phyloP scores from a whole-genome alignment of 2,888 invertebrate genomes.

The Drosophila mettleri region DNA sequence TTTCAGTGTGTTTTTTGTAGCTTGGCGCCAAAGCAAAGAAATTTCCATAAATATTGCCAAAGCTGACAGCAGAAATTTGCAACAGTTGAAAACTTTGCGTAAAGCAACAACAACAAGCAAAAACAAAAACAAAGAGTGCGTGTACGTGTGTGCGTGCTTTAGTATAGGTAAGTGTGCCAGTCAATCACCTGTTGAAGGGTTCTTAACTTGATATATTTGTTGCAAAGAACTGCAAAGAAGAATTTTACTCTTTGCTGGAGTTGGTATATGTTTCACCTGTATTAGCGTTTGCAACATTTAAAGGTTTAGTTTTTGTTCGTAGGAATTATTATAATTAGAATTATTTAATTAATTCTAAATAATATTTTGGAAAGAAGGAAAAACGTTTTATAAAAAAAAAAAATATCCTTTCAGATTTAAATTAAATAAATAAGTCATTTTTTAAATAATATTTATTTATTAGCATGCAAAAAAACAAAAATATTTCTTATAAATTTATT shows the following conservation, averaged over 20 bases:
- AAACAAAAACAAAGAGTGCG: slow-evolving; percentile 11
- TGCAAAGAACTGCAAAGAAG: not conserved
- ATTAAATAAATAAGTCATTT: too few species aligned
- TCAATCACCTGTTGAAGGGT: slow-evolving; percentile 65
- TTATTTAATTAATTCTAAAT: too few species aligned
- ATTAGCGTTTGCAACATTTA: not conserved
- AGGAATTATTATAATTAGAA: too few species aligned
- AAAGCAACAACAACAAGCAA: slow-evolving; percentile 15
- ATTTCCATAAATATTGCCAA: slow-evolving; percentile 42
- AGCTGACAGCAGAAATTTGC: slow-evolving; percentile 19
- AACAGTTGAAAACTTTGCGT: slow-evolving; percentile 36
- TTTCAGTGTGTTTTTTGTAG: slow-evolving; percentile 18
- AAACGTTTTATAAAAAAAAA: too few species aligned
- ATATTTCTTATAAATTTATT: too few species aligned
- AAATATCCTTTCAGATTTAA: too few species aligned
- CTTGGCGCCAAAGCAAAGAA: slow-evolving; percentile 19
- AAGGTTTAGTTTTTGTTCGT: too few species aligned
- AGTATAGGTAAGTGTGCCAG: slow-evolving; percentile 42
- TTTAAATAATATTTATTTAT: too few species aligned
- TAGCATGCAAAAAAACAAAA: too few species aligned
- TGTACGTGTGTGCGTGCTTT: slow-evolving; percentile 8
- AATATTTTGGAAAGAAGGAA: too few species aligned
- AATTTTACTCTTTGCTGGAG: not conserved
- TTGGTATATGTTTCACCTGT: not conserved
- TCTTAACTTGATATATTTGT: not conserved